A percentile compares a stretch with the other conserved stretches of the same genome.
Conservation (phyloP, 1,140 invertebrate species). For the Amphibalanus amphitrite region DNA sequence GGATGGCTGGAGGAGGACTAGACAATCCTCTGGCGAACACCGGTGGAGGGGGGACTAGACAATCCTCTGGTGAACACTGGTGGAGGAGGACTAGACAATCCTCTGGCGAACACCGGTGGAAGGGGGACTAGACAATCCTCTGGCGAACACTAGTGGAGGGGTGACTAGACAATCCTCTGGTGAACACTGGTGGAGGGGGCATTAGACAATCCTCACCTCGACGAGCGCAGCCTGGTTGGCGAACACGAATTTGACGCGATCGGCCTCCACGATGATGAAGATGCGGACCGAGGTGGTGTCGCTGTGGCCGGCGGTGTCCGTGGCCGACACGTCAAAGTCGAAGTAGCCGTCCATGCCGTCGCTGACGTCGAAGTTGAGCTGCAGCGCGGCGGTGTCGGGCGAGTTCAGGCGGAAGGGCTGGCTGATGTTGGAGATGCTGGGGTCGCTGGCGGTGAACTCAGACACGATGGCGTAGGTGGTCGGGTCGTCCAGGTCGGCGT, state of each 20-base stretch:
- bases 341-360: not conserved
- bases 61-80: too few relatives aligned
- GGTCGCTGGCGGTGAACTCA: not conserved
- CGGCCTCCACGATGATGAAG: not conserved
- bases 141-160: too few relatives aligned
- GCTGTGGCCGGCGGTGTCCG: not conserved
- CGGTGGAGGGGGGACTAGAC: too few relatives aligned
- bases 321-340: not conserved
- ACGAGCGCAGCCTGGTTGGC: too few relatives aligned
- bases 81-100: too few relatives aligned
- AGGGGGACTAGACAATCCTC: too few relatives aligned
- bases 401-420: not conserved
- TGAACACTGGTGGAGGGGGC: too few relatives aligned
- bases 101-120: too few relatives aligned
- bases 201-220: too few relatives aligned
- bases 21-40: too few relatives aligned
- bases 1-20: too few relatives aligned
- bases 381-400: not conserved
- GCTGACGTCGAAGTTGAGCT: not conserved
- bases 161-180: too few relatives aligned
- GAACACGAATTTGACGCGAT: not conserved
- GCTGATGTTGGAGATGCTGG: not conserved
- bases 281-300: not conserved
- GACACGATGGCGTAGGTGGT: not conserved
- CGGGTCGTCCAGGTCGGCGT: not conserved